phyloP scores from a whole-genome alignment of 37 sponge, comb jelly and placozoan genomes.

The Hormiphora californensis region DNA sequence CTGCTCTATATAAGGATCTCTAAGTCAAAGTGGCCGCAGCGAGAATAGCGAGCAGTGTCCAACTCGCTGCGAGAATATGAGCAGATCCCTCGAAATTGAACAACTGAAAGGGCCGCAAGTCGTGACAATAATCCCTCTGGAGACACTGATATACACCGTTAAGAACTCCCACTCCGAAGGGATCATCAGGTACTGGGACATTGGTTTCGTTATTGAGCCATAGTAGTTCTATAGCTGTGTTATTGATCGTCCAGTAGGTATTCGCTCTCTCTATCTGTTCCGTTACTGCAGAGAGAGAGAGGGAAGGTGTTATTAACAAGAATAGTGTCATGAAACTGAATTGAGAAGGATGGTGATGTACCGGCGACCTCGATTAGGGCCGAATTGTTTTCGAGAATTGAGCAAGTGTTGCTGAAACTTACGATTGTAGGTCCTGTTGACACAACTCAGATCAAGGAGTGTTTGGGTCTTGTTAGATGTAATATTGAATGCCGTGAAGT shows the following conservation, averaged over 20 bases:
- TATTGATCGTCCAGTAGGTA: background rate
- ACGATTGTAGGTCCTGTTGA: conserved; percentile 38
- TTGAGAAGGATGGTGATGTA: too few species aligned
- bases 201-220: too few species aligned
- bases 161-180: conserved; percentile 7
- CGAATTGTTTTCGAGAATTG: too few species aligned
- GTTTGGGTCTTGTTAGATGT: background rate
- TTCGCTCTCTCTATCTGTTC: background rate
- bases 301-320: too few species aligned
- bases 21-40: too few species aligned
- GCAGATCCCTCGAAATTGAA: conserved; percentile 52
- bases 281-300: background rate
- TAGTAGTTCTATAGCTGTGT: too few species aligned
- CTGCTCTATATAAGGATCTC: too few species aligned
- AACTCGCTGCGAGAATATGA: too few species aligned
- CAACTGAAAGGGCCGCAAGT: conserved; percentile 37
- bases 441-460: conserved; percentile 37
- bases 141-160: conserved; percentile 29
- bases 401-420: too few species aligned
- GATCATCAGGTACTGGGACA: conserved; percentile 49
- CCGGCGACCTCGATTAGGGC: too few species aligned
- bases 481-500: conserved; percentile 31
- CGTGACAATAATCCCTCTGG: conserved; percentile 44
- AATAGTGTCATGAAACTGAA: too few species aligned
- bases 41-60: too few species aligned